Conservation (phyloP, 2,888 invertebrate species). For the Oligia strigilis region DNA sequence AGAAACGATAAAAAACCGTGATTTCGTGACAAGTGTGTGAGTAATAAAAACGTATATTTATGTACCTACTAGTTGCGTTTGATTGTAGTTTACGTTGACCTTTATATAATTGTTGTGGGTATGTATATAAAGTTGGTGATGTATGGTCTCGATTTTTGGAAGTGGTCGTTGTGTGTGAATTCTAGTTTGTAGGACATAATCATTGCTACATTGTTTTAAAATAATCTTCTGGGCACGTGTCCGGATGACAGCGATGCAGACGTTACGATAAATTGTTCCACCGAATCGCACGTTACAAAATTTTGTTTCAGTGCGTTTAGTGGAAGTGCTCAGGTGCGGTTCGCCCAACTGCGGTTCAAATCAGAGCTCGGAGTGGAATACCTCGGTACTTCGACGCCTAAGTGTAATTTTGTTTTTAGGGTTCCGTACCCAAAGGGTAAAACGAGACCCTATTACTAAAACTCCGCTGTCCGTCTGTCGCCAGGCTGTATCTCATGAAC, state of each 20-base stretch:
- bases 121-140: constrained; percentile 58
- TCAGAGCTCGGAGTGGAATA: too few relatives aligned
- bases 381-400: too few relatives aligned
- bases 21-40: constrained; percentile 50
- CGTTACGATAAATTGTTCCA: too few relatives aligned
- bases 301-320: too few relatives aligned
- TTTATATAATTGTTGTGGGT: constrained; percentile 55
- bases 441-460: too few relatives aligned
- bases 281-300: too few relatives aligned
- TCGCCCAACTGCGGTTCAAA: too few relatives aligned
- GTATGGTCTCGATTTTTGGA: constrained; percentile 16
- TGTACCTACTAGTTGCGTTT: constrained; percentile 48
- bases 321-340: too few relatives aligned
- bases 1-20: constrained; percentile 50
- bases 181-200: neutral
- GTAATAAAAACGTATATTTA: constrained; percentile 62
- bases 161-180: neutral
- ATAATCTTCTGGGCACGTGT: neutral
- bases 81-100: constrained; percentile 55
- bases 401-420: too few relatives aligned
- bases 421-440: too few relatives aligned
- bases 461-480: too few relatives aligned
- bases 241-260: neutral
- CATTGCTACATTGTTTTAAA: constrained; percentile 19
- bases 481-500: too few relatives aligned